Evolutionary conservation across 92 coral and sea anemone genomes (phyloP).

Genomic region (Isaurus tuberculatus): DNA sequence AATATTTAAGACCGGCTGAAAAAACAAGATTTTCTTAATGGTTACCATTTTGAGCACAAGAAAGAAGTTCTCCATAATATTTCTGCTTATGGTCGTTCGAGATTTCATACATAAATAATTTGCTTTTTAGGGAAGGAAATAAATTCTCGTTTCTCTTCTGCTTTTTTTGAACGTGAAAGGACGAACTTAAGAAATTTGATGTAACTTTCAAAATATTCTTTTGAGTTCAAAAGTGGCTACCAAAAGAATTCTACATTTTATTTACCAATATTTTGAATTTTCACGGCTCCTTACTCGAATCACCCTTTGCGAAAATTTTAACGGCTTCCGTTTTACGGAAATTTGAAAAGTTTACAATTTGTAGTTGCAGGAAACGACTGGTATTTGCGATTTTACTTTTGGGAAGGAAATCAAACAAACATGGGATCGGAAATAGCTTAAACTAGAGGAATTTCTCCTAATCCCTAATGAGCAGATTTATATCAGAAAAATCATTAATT

Average conservation of each 20-base stretch:
- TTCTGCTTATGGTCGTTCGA: too few species aligned
- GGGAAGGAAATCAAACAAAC: constrained; percentile 8
- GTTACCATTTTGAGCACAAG: too few species aligned
- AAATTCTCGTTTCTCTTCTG: not conserved
- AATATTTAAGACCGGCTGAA: too few species aligned
- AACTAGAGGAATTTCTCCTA: constrained; percentile 7
- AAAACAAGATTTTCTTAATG: too few species aligned
- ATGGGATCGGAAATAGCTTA: constrained; percentile 20
- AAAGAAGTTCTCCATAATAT: too few species aligned
- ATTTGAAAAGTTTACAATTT: not conserved
- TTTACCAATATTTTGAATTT: not conserved
- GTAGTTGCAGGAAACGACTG: constrained; percentile 17
- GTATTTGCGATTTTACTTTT: not conserved
- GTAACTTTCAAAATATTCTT: not conserved
- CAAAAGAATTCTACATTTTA: not conserved
- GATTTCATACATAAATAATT: not conserved
- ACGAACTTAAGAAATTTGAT: not conserved
- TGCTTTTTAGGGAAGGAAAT: not conserved
- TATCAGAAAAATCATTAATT: not conserved
- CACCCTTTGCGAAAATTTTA: not conserved
- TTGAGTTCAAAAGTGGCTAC: not conserved
- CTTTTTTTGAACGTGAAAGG: not conserved
- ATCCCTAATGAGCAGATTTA: not conserved
- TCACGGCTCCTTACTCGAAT: not conserved
- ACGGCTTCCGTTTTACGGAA: constrained; percentile 14